These are phyloP conservation scores for Drosophila saltans DNA, from an alignment of 1,140 invertebrate genomes.

Conservation along the genomic window DNA sequence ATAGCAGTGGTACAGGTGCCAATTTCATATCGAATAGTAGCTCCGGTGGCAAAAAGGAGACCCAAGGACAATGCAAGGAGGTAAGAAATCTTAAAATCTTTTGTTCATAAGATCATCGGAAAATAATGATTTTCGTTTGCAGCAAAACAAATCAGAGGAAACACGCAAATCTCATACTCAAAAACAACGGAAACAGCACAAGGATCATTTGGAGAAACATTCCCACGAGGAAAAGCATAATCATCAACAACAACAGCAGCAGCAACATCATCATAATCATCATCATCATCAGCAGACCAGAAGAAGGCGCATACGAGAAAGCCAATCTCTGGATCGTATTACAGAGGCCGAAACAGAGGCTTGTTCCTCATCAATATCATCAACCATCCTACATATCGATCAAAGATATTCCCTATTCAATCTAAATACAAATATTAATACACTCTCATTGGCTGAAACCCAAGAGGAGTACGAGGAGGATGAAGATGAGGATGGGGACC, in stretches of 20 bases:
- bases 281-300: conserved; percentile 62
- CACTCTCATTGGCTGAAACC: conserved; percentile 73
- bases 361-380: conserved; percentile 27
- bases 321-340: conserved; percentile 91
- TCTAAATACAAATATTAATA: conserved; percentile 62
- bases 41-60: conserved; percentile 72
- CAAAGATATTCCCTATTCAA: conserved; percentile 74
- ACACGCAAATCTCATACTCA: conserved; percentile 74
- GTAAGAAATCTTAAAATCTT: conserved; percentile 15
- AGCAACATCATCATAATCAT: conserved; percentile 12
- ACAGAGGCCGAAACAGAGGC: conserved; percentile 85
- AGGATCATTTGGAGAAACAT: conserved; percentile 71
- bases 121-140: neutral
- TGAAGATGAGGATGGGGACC: conserved; percentile 67
- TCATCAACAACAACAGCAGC: conserved; percentile 11
- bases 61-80: conserved; percentile 70
- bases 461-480: conserved; percentile 74
- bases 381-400: conserved; percentile 65
- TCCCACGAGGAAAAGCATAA: conserved; percentile 63
- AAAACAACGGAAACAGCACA: conserved; percentile 69
- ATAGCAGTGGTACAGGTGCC: conserved; percentile 48
- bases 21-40: conserved; percentile 68
- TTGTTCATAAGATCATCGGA: neutral
- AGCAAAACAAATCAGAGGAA: conserved; percentile 77
- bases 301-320: conserved; percentile 87